phyloP scores from a whole-genome alignment of 2,888 invertebrate species.

The Diogma glabrata region DNA sequence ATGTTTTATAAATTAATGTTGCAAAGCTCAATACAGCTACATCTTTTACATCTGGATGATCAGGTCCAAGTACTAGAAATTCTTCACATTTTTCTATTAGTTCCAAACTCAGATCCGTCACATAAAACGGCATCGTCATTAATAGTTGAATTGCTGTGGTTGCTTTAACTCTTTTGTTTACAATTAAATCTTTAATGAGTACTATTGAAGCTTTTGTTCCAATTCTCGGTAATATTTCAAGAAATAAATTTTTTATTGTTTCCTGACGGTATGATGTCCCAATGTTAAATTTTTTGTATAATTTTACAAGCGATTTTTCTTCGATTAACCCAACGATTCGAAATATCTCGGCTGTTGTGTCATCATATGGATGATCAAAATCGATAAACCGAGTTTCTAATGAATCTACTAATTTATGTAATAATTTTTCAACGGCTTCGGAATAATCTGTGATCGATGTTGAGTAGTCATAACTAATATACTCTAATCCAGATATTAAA shows the following conservation, averaged over 20 bases:
- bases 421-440: constrained; percentile 25
- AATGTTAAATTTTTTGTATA: constrained; percentile 46
- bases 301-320: constrained; percentile 31
- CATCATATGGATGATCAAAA: constrained; percentile 35
- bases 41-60: constrained; percentile 45
- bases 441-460: constrained; percentile 28
- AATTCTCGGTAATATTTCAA: constrained; percentile 58
- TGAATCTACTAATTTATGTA: constrained; percentile 33
- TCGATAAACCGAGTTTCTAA: constrained; percentile 33
- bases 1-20: constrained; percentile 53
- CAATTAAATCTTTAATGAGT: constrained; percentile 51
- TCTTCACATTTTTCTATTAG: constrained; percentile 45
- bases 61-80: constrained; percentile 37
- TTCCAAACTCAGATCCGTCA: constrained; percentile 44
- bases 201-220: constrained; percentile 53
- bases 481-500: constrained; percentile 26
- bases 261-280: constrained; percentile 66
- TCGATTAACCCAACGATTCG: constrained; percentile 33
- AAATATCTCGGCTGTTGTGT: constrained; percentile 33
- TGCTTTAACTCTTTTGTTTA: constrained; percentile 49
- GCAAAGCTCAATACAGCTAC: constrained; percentile 59
- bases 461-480: not conserved
- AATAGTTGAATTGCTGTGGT: constrained; percentile 52
- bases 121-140: constrained; percentile 57
- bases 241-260: constrained; percentile 59